Base-by-base conservation (phyloP, 2,888 invertebrate species). In the Bombyx huttoni region DNA sequence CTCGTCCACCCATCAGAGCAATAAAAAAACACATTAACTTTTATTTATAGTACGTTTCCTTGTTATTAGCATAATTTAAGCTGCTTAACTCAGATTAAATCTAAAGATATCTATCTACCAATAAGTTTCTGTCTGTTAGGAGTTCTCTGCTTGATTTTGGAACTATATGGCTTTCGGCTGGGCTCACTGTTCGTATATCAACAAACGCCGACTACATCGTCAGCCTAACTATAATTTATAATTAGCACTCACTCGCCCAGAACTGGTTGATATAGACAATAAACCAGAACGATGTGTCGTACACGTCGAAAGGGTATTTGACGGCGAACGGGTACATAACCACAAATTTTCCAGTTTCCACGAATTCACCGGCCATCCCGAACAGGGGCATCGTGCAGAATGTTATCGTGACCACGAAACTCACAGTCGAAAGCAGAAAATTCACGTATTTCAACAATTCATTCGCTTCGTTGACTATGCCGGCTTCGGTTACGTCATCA, bases 261-360 rank as follows among this genome's bases (percentile, higher is more conserved):
- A 73, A 68, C 52, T 80, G 81, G 62, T 75, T 75, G 8, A 74
- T 48, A 53, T 81, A 81, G 8, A 75, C 60, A n/a, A 73, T 52
- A 2, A 64, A 66, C 78, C 76, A 79, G 13, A 63, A 55, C 0
- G 51, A 13, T 13, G 61, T 55, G 0, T 65, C 56, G 47, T 69
- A 70, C 3, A 65, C 65, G 57, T 83, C 74, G 49, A 78, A 76
- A 53, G 68, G 76, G 51, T 80, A 83, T 49, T 73, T 74, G 0
- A 75, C 72, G 10, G 56, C 47, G 54, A 64, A 84, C 0, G 83
- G 81, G 52, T 79, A 70, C 8, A 61, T 64, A 6, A 75, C 57
- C 5, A 65, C 61, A 3, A 64, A 56, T 7, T 58, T 56, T 0
- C 76, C 78, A 0, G 58, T 70, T 8, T 51, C 63, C 8, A 61